phyloP scores from a whole-genome alignment of 1,140 invertebrate species.

The Drosophila subobscura region DNA sequence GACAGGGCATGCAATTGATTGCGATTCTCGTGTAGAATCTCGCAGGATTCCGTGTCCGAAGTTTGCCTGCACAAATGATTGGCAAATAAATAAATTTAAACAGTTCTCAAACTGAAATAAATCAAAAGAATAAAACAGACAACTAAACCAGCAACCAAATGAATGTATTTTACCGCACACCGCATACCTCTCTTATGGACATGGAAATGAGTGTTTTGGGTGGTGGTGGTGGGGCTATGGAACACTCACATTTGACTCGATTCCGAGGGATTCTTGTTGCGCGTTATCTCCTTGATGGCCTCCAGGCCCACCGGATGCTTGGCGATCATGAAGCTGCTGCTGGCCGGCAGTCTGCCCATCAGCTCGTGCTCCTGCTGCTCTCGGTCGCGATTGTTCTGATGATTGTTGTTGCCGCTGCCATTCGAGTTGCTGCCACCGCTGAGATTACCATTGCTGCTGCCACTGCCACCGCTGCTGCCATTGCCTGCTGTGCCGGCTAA shows the following conservation, averaged over 20 bases:
- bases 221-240: slow-evolving; percentile 1
- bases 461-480: slow-evolving; percentile 39
- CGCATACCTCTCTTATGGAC: too few relatives aligned
- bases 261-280: slow-evolving; percentile 82
- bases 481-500: slow-evolving; percentile 22
- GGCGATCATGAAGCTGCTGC: slow-evolving; percentile 81
- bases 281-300: slow-evolving; percentile 83
- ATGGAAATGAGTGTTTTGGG: slow-evolving; percentile 1
- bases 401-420: slow-evolving; percentile 75
- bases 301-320: slow-evolving; percentile 83
- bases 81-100: not conserved
- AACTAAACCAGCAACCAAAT: too few relatives aligned
- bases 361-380: slow-evolving; percentile 51
- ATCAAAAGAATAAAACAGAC: too few relatives aligned
- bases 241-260: slow-evolving; percentile 83
- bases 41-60: slow-evolving; percentile 82
- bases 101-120: too few relatives aligned
- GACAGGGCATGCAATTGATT: slow-evolving; percentile 69
- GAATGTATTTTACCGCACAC: too few relatives aligned
- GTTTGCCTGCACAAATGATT: slow-evolving; percentile 71
- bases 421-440: slow-evolving; percentile 79
- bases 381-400: slow-evolving; percentile 24
- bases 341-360: slow-evolving; percentile 62
- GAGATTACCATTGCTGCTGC: slow-evolving; percentile 76
- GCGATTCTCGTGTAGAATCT: slow-evolving; percentile 80